phyloP scores from a whole-genome alignment of 2,113 vertebrate genomes.

The Elephantulus edwardii region DNA sequence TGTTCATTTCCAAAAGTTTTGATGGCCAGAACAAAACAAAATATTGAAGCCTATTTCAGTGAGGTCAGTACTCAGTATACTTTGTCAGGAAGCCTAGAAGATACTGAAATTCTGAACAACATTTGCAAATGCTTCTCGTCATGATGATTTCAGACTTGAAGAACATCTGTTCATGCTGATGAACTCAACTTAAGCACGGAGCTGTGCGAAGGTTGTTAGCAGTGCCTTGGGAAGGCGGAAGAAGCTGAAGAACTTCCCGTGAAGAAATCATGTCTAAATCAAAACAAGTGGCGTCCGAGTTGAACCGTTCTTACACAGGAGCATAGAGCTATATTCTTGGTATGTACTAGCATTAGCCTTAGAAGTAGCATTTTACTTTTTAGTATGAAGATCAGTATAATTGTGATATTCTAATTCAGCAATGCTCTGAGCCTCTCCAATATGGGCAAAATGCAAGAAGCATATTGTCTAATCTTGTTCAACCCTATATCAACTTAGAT shows the following conservation, averaged over 20 bases:
- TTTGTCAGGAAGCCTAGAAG: rapidly evolving
- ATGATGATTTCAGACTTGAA: rapidly evolving
- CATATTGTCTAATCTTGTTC: not conserved
- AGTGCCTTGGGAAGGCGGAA: not conserved
- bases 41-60: not conserved
- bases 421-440: not conserved
- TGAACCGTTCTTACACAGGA: not conserved
- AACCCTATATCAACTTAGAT: rapidly evolving
- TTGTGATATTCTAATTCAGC: not conserved
- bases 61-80: too few relatives aligned
- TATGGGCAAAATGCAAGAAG: not conserved
- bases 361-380: not conserved
- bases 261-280: not conserved
- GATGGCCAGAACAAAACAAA: not conserved
- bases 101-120: rapidly evolving
- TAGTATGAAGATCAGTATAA: too few relatives aligned
- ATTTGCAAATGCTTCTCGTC: not conserved
- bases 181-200: not conserved
- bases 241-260: not conserved
- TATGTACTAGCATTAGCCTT: rapidly evolving
- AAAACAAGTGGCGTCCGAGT: too few relatives aligned
- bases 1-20: not conserved
- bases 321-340: too few relatives aligned
- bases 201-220: rapidly evolving
- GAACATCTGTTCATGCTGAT: rapidly evolving